These are phyloP conservation scores for Akabosia matsudoensis DNA, from an alignment of 1,140 invertebrate species.

Conservation along the genomic window DNA sequence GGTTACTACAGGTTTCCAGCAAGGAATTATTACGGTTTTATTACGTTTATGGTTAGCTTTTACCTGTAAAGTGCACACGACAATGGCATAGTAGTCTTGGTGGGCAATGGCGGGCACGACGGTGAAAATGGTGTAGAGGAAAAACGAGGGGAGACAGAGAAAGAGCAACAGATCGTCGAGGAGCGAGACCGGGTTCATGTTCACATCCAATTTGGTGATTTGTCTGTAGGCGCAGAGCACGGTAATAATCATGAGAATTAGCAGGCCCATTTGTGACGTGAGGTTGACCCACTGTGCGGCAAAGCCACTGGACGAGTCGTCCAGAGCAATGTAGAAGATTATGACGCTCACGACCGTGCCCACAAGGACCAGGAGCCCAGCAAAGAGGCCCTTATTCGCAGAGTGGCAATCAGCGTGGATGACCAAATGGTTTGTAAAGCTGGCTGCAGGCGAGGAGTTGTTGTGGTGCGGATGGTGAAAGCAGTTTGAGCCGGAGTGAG, in stretches of 20 bases:
- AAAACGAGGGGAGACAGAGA: slow-evolving; percentile 69
- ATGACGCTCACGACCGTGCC: slow-evolving; percentile 64
- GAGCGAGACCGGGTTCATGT: slow-evolving; percentile 62
- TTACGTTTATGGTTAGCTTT: slow-evolving; percentile 43
- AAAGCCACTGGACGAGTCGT: slow-evolving; percentile 52
- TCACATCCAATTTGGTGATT: slow-evolving; percentile 62
- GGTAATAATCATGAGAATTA: slow-evolving; percentile 57
- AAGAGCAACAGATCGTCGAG: slow-evolving; percentile 68
- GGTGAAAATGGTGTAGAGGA: slow-evolving; percentile 64
- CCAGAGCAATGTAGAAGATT: slow-evolving; percentile 65
- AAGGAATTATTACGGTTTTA: too few species aligned
- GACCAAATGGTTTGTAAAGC: slow-evolving; percentile 46
- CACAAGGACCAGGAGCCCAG: slow-evolving; percentile 64
- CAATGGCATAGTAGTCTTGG: slow-evolving; percentile 55
- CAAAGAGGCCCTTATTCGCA: slow-evolving; percentile 65
- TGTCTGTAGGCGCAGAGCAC: slow-evolving; percentile 59
- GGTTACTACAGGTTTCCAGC: too few species aligned
- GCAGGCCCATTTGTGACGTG: slow-evolving; percentile 48
- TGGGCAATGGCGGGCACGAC: slow-evolving; percentile 61
- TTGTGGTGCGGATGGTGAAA: slow-evolving; percentile 33
- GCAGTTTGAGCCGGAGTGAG: slow-evolving; percentile 34
- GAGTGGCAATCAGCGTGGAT: slow-evolving; percentile 70
- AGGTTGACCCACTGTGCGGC: slow-evolving; percentile 47
- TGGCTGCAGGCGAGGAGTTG: slow-evolving; percentile 37
- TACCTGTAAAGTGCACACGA: slow-evolving; percentile 59